A percentile compares a stretch with the other conserved stretches of the same genome.
These are phyloP conservation scores for Thermophis baileyi DNA, from an alignment of 2,113 vertebrate species.

Conservation along the genomic window DNA sequence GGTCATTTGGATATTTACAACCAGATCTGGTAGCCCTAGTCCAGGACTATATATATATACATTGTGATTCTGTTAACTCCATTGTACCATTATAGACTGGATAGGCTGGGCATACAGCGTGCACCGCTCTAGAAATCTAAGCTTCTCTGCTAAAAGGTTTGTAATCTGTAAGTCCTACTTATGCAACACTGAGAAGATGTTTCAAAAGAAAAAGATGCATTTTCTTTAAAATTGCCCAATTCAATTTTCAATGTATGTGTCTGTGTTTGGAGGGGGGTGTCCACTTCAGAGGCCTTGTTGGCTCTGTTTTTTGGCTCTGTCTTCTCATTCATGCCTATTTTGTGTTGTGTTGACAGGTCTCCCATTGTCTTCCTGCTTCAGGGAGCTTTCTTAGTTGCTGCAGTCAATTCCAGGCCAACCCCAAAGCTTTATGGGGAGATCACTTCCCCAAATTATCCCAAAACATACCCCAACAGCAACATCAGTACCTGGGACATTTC, in stretches of 20 bases:
- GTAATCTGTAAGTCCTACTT: not conserved
- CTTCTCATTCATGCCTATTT: not conserved
- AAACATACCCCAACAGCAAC: conserved; percentile 78
- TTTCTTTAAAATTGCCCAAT: not conserved
- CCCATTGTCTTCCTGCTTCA: conserved; percentile 26
- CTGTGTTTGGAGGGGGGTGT: not conserved
- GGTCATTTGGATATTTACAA: not conserved
- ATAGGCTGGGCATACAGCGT: not conserved
- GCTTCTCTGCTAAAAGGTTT: not conserved
- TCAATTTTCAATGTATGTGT: not conserved
- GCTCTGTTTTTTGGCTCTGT: not conserved
- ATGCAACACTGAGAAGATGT: not conserved
- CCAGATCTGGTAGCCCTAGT: not conserved
- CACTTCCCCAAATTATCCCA: conserved; percentile 80
- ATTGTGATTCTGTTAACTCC: not conserved
- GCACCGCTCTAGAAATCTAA: not conserved
- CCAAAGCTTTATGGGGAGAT: conserved; percentile 71
- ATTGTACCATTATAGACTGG: not conserved
- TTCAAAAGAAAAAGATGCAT: not conserved
- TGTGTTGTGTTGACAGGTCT: conserved; percentile 56
- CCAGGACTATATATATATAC: not conserved
- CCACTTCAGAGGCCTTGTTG: not conserved
- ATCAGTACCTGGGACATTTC: conserved; percentile 73
- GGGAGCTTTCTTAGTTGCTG: conserved; percentile 34
- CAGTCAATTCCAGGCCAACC: conserved; percentile 8